A percentile compares a stretch with the other conserved stretches of the same genome.
These are phyloP conservation scores for Rhea americana DNA, from an alignment of 2,113 vertebrate species.

Conservation along the genomic window DNA sequence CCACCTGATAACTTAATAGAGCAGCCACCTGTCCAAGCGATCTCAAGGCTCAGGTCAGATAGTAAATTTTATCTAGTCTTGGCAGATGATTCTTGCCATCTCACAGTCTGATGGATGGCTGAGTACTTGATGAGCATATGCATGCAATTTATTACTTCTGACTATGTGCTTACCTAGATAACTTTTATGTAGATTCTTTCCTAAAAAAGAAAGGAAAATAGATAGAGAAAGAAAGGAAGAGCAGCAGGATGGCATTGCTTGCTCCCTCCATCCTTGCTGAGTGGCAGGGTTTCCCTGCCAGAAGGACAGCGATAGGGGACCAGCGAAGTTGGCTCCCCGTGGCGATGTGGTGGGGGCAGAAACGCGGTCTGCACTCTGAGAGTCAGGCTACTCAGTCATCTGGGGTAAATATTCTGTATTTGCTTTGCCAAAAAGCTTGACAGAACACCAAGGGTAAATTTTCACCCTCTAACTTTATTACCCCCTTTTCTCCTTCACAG, in stretches of 20 bases:
- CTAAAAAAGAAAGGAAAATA: too few relatives aligned
- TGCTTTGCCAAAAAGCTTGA: not conserved
- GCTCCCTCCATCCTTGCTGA: not conserved
- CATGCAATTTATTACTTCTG: not conserved
- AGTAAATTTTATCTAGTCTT: conserved; percentile 39
- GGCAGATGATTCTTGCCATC: conserved; percentile 25
- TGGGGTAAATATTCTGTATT: not conserved
- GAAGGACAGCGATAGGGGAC: not conserved
- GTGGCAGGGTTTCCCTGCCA: not conserved
- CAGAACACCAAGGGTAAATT: not conserved
- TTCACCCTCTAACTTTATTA: not conserved
- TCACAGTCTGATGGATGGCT: not conserved
- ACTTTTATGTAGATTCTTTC: not conserved
- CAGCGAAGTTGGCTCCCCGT: not conserved
- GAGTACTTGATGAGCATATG: not conserved
- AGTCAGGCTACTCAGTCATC: not conserved
- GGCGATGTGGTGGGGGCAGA: not conserved
- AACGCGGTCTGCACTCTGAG: not conserved
- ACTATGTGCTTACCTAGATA: not conserved
- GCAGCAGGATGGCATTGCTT: not conserved
- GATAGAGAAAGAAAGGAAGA: not conserved
- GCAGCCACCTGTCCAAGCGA: conserved; percentile 63
- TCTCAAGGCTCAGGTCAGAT: conserved; percentile 51
- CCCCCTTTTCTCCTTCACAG: not conserved
- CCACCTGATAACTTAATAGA: conserved; percentile 61